A percentile compares a stretch with the other conserved stretches of the same genome.
Evolutionary conservation across 2,797 vertebrate species (phyloP).

Genomic region (Psittacula echo): DNA sequence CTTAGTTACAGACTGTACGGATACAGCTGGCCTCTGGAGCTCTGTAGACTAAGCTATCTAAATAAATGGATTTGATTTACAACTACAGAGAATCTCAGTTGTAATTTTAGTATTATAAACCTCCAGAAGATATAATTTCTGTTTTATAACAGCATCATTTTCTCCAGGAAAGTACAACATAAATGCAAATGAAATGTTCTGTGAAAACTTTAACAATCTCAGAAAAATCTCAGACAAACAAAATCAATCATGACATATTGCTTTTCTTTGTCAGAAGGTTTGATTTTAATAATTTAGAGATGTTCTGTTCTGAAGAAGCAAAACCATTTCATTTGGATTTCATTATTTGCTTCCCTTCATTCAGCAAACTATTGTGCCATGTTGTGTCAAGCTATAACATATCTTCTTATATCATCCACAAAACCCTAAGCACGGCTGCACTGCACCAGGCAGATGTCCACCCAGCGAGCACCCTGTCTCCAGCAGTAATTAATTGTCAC

Average conservation of each 20-base stretch:
- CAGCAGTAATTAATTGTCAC: not conserved
- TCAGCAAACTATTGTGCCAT: not conserved
- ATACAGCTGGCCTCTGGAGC: not conserved
- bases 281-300: not conserved
- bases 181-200: not conserved
- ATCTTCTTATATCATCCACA: rapidly evolving
- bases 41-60: not conserved
- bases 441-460: not conserved
- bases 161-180: not conserved
- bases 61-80: conserved; percentile 2
- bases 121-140: not conserved
- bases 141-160: not conserved
- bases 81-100: not conserved
- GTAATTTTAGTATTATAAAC: not conserved
- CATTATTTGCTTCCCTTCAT: not conserved
- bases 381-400: not conserved
- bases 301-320: not conserved
- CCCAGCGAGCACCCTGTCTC: not conserved
- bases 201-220: not conserved
- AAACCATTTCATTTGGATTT: not conserved
- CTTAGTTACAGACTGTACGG: not conserved
- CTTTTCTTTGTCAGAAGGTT: not conserved
- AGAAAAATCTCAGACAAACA: not conserved
- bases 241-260: not conserved
- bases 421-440: not conserved